phyloP scores from a whole-genome alignment of 2,888 invertebrate genomes.

The Mylabris sibirica region DNA sequence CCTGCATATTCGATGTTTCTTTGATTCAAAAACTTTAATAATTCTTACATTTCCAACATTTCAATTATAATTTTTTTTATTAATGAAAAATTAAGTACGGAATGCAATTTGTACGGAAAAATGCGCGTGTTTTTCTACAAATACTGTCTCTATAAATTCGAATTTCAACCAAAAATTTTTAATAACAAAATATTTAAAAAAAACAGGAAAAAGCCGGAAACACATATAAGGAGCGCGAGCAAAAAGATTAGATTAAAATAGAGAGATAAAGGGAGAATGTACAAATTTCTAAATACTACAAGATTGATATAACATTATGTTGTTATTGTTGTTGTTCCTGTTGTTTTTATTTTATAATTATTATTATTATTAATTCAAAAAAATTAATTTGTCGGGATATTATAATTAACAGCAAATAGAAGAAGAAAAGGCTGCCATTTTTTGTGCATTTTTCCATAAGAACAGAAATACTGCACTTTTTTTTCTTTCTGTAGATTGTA shows the following conservation, averaged over 20 bases:
- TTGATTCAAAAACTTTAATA: not conserved
- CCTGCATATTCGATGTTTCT: not conserved
- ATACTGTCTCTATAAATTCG: conserved; percentile 34
- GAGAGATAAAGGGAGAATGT: conserved; percentile 10
- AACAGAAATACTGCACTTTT: not conserved
- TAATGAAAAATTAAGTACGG: conserved; percentile 42
- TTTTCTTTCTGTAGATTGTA: too few relatives aligned
- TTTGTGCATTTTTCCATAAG: conserved; percentile 21
- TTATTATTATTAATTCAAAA: conserved; percentile 16
- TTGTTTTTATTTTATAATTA: conserved; percentile 11
- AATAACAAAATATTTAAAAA: not conserved
- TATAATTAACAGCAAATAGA: too few relatives aligned
- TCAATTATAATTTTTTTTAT: conserved; percentile 7
- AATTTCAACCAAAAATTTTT: conserved; percentile 2
- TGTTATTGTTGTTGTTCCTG: not conserved
- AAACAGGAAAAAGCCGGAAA: not conserved
- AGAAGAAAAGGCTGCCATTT: conserved; percentile 12
- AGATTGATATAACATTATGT: not conserved
- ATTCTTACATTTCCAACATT: not conserved
- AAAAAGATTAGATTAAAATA: conserved; percentile 9
- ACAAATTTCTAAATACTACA: conserved; percentile 13
- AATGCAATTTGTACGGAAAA: conserved; percentile 51
- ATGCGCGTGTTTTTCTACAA: conserved; percentile 44
- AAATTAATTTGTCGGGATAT: not conserved
- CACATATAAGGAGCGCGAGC: not conserved